phyloP scores from a whole-genome alignment of 2,113 vertebrate species.

The Cottus gobio region DNA sequence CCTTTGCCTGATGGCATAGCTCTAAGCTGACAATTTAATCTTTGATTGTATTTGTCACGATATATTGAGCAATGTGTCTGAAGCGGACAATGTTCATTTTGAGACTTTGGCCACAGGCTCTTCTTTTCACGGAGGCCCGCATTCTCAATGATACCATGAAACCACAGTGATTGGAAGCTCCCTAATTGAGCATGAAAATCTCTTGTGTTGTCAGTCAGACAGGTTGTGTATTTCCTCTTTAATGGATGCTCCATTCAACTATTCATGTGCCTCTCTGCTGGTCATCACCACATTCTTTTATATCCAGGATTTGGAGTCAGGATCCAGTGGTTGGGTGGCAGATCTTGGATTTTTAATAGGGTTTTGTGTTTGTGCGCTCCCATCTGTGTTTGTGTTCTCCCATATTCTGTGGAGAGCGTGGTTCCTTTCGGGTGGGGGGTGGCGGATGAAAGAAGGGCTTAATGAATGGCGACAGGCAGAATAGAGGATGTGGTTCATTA shows the following conservation, averaged over 20 bases:
- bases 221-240: constrained; percentile 60
- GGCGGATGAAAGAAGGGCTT: constrained; percentile 79
- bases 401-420: constrained; percentile 72
- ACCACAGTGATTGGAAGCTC: constrained; percentile 51
- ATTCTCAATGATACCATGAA: constrained; percentile 48
- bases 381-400: constrained; percentile 69
- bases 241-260: constrained; percentile 52
- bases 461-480: constrained; percentile 82
- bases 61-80: constrained; percentile 27
- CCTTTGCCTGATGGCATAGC: not conserved
- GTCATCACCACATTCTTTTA: constrained; percentile 22
- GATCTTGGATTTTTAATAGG: constrained; percentile 71
- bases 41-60: constrained; percentile 34
- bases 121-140: constrained; percentile 13
- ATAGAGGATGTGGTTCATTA: constrained; percentile 86
- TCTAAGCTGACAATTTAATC: constrained; percentile 31
- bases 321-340: constrained; percentile 69
- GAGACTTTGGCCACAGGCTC: constrained; percentile 26
- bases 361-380: constrained; percentile 68
- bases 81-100: constrained; percentile 32
- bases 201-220: constrained; percentile 60
- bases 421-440: constrained; percentile 65
- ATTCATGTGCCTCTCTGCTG: constrained; percentile 39
- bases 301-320: constrained; percentile 53
- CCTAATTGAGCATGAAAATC: constrained; percentile 73